Base-by-base conservation (phyloP, 2,113 vertebrate species). In the Helogale parvula region DNA sequence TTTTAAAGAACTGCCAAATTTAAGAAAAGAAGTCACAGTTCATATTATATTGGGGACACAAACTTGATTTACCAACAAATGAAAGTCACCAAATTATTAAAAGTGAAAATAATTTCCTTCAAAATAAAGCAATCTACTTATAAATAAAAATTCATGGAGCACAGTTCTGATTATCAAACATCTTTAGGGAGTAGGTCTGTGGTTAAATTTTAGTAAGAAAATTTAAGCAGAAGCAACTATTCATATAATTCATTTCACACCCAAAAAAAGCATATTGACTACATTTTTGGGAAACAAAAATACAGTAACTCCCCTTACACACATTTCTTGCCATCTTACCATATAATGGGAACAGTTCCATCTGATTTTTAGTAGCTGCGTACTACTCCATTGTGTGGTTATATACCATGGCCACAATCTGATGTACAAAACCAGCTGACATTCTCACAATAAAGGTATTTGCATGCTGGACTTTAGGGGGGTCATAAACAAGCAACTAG, bases 101-200 rank as follows among this genome's bases (percentile, higher is more conserved):
- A 52, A 82, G 41, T 72, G 41, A 92, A 96, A 93, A 90, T 52
- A 68, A 71, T 89, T 94, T 91, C 92, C 52, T 87, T 80, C 13
- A 88, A 84, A 95, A 92, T 83, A 86, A 57, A 85, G 25, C 76
- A 65, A 88, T 33, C 57, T 57, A 57, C 23, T 17, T 60, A 60
- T 60, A 60, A 60, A 60, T 60, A 60, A 60, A 60, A 60, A 60
- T 60, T 60, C 57, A 60, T 60, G 21, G 8, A 60, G 15, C 5
- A 85, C 9, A 60, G 50, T 35, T 91, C 27, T 83, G 57, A 81
- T 82, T 82, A 86, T 27, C 45, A 85, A 90, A 81, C 54, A 93
- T 79, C 33, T 90, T 90, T 21, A 92, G 11, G 19, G 52, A 84
- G 0, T 57, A 63, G 19, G n/a, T n/a, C 41, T 47, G 52, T 1